Evolutionary conservation across 1,140 invertebrate species (phyloP), one percentile per base, ranked within the genome.

Genomic region (Pollicipes pollicipes): DNA sequence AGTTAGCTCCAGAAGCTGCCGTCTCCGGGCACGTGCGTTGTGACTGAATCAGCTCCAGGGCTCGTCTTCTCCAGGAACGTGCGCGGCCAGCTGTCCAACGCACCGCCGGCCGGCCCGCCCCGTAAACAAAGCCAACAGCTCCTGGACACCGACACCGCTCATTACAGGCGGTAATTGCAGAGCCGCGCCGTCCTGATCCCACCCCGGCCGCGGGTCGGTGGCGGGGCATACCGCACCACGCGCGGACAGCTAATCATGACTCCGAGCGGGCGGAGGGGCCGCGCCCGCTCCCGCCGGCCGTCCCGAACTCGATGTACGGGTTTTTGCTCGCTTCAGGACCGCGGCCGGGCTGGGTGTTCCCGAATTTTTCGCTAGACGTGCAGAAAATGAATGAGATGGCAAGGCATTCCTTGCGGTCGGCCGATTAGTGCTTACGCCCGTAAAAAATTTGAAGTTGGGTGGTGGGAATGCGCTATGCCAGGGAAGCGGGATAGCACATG

Each of bases 351-450:
- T 58, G 45, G 45, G 45, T 58, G 45, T 58, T 58, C 17, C 45
- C 45, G 45, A 58, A 58, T 58, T 58, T 35, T 58, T 58, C 45
- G 13, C 13, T 21, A 21, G 45, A 58, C 45, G 45, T 58, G 17
- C 45, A 58, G 45, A 58, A 58, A 58, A 58, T 58, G 45, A 58
- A 58, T 58, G 45, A 58, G 45, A 58, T 58, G 45, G 45, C 45
- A 58, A 58, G 8, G 45, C 45, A 58, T 58, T 58, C 45, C n/a
- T 58, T 58, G 45, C 24, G 45, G 45, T 58, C 45, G 45, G 45
- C 24, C 45, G 13, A 58, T 58, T 58, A 58, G 13, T 10, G 13
- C 24, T 58, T 21, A 21, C 45, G 45, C 2, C 24, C 45, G 45
- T 58, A 58, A 58, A 58, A 58, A 58, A 58, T 58, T 58, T 24